phyloP scores from a whole-genome alignment of 2,113 vertebrate genomes.

The Actinemys pallida region DNA sequence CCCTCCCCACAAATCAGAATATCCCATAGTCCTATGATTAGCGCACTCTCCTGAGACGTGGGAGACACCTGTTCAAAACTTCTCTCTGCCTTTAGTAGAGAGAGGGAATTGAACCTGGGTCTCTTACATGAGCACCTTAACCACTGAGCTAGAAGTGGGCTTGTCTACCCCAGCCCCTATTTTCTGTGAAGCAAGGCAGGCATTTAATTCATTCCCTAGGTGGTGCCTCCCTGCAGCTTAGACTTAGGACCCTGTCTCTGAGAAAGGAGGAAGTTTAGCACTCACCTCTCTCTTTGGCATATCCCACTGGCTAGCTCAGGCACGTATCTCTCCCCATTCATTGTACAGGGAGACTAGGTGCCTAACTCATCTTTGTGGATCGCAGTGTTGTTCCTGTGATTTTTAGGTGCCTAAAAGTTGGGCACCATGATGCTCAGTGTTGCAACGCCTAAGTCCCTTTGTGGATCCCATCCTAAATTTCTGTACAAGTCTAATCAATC shows the following conservation, averaged over 20 bases:
- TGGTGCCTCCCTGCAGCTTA: neutral
- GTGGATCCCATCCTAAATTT: neutral
- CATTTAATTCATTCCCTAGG: neutral
- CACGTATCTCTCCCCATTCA: neutral
- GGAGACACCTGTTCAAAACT: neutral
- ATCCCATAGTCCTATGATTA: neutral
- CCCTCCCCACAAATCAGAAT: neutral
- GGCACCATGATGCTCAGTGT: neutral
- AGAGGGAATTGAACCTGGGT: neutral
- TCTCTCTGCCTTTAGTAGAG: neutral
- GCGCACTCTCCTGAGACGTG: neutral
- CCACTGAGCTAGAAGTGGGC: neutral
- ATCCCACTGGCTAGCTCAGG: neutral
- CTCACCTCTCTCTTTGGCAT: neutral
- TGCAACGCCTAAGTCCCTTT: neutral
- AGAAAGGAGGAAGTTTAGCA: neutral
- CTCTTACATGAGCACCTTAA: neutral
- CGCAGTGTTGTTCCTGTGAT: neutral
- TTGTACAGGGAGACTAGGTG: neutral
- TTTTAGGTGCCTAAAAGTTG: neutral
- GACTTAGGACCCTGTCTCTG: neutral
- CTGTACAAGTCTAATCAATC: neutral
- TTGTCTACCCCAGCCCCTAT: neutral
- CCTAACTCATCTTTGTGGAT: neutral
- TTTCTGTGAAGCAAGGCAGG: neutral